Percentiles rank a stretch among this genome's conserved stretches.
These are phyloP conservation scores for Drosophila birchii DNA, from an alignment of 2,888 invertebrate species.

Conservation along the genomic window DNA sequence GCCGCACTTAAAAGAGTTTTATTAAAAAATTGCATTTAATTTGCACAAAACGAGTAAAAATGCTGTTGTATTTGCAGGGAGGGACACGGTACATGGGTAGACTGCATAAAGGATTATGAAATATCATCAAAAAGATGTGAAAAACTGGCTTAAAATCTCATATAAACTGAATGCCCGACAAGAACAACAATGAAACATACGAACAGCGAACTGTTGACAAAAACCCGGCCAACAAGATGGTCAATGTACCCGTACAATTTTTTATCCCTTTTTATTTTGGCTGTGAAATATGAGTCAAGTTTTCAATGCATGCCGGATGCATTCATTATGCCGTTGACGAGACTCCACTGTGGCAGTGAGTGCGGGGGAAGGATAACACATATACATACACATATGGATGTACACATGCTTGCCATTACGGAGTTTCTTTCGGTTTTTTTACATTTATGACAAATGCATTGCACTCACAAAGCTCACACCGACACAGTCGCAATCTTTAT, in stretches of 20 bases:
- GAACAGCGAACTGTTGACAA: conserved; percentile 20
- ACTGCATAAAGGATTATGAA: conserved; percentile 57
- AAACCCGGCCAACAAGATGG: conserved; percentile 69
- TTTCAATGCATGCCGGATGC: conserved; percentile 81
- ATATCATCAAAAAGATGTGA: conserved; percentile 62
- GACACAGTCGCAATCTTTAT: conserved; percentile 56
- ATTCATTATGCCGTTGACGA: conserved; percentile 80
- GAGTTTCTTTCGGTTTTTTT: conserved; percentile 60
- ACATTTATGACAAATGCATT: conserved; percentile 73
- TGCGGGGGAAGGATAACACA: conserved; percentile 17
- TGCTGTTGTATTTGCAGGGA: conserved; percentile 14
- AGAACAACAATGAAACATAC: conserved; percentile 16
- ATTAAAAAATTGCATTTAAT: conserved; percentile 60
- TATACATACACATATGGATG: conserved; percentile 59
- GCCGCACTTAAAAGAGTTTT: conserved; percentile 65
- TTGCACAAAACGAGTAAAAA: conserved; percentile 51
- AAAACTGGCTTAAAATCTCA: conserved; percentile 73
- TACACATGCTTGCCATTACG: conserved; percentile 66
- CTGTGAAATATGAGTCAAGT: conserved; percentile 80
- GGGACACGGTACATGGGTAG: background rate
- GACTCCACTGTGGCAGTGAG: conserved; percentile 18
- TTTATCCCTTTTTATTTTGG: conserved; percentile 49
- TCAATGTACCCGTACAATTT: conserved; percentile 65
- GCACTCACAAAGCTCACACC: conserved; percentile 40
- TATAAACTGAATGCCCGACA: conserved; percentile 34